Base-by-base conservation (phyloP, 2,113 vertebrate genomes). In the Desmodus rotundus region DNA sequence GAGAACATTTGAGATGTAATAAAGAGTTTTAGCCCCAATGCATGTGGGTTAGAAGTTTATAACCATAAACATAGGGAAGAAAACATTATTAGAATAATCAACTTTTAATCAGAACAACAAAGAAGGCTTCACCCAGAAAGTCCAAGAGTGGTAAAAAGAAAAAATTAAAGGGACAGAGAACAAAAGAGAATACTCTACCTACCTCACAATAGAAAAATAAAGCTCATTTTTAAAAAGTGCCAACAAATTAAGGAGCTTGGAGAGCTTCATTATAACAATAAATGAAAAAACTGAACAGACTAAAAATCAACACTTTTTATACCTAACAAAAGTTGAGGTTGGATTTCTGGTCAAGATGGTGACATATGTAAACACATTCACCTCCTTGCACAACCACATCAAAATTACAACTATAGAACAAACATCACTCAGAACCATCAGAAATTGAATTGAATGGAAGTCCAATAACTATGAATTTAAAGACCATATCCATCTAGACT, bases 11-110 rank as follows among this genome's bases (percentile, higher is more conserved):
- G 96, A 97, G 89, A 93, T 41, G 36, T 88, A 96, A 93, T 97
- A 97, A 98, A 96, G 91, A 94, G 93, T 97, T 96, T 97, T 98
- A 68, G 63, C 47, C 63, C 33, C 87, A 95, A 58, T 78, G 58
- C 45, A 73, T 80, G 95, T 45, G 58, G 92, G 78, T 83, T 97
- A 52, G 74, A 89, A 89, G 63, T 97, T 94, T 96, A 95, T 90
- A 96, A 91, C 78, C 89, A 78, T 92, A 96, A 91, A 80, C 91
- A 90, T 10, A 28, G 83, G 68, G 63, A 81, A 91, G 90, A 95
- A 96, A 74, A 56, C 45, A 63, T 89, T 87, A 87, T 22, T 36
- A 47, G 96, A 93, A 80, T 19, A 95, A 95, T 31, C 14, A 33
- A 88, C 52, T 93, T 96, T 93, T 68, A 97, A 95, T 96, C 70